Percentiles rank a stretch among this genome's conserved stretches.
These are phyloP conservation scores for Corythaixoides concolor DNA, from an alignment of 2,113 vertebrate genomes.

Conservation along the genomic window DNA sequence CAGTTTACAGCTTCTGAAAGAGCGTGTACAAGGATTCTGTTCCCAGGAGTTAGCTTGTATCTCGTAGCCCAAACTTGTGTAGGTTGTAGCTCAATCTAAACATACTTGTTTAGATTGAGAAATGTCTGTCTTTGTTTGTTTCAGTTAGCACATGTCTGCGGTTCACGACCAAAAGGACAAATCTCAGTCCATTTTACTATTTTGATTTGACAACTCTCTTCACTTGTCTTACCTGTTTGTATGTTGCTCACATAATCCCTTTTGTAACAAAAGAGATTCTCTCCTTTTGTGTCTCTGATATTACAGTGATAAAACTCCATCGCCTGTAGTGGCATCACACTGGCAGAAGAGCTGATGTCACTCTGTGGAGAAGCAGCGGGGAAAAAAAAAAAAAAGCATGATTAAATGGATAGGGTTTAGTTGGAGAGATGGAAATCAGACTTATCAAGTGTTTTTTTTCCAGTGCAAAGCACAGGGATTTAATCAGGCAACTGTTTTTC, in stretches of 20 bases:
- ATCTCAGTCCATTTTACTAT: neutral
- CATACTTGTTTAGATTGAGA: neutral
- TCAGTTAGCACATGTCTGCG: neutral
- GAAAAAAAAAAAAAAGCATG: neutral
- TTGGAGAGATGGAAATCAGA: neutral
- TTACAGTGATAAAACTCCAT: neutral
- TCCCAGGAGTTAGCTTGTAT: neutral
- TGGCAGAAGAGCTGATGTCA: neutral
- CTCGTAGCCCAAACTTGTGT: neutral
- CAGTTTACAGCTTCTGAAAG: neutral
- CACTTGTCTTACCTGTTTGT: neutral
- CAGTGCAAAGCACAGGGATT: neutral
- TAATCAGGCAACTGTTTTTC: constrained; percentile 35
- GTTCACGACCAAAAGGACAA: neutral
- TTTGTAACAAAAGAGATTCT: neutral
- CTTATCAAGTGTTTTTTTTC: neutral
- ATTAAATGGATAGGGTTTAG: neutral
- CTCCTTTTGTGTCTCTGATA: neutral
- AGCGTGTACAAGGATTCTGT: neutral
- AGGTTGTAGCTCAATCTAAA: neutral
- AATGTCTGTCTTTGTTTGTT: neutral
- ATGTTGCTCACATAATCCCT: neutral
- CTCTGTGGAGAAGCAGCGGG: neutral
- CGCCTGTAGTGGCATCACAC: neutral
- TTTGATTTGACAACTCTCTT: neutral